Conservation (phyloP, 2,113 vertebrate species). For the Hemicordylus capensis region DNA sequence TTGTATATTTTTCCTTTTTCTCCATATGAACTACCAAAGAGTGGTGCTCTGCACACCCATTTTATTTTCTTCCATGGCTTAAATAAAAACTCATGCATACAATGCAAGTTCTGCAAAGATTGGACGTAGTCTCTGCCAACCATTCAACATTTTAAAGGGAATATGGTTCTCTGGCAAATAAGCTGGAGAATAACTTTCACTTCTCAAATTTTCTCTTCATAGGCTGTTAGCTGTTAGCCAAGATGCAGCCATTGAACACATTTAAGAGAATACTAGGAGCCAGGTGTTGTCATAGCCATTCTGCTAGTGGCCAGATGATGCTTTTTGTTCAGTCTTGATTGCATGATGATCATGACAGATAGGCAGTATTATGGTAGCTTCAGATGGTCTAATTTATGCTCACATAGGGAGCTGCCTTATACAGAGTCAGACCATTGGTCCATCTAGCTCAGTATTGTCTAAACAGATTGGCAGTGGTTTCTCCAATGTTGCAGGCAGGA, state of each 20-base stretch:
- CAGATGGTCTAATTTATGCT: background rate
- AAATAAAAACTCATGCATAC: background rate
- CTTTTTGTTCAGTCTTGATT: background rate
- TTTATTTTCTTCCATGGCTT: background rate
- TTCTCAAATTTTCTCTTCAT: background rate
- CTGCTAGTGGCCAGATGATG: background rate
- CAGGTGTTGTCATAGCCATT: background rate
- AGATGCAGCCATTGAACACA: background rate
- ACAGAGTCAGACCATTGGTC: too few species aligned
- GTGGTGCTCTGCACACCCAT: fast-evolving
- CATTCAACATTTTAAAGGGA: background rate
- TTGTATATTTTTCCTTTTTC: background rate
- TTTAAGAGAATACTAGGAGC: background rate
- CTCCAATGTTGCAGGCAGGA: too few species aligned
- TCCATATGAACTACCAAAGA: background rate
- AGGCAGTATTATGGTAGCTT: background rate
- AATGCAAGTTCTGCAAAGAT: background rate
- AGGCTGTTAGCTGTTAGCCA: background rate
- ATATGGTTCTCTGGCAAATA: background rate
- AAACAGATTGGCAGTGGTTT: too few species aligned
- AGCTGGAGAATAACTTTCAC: background rate
- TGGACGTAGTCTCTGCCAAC: background rate
- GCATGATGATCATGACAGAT: background rate
- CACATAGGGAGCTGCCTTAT: too few species aligned
- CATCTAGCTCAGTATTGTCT: too few species aligned